Base-by-base conservation (phyloP, 2,113 vertebrate genomes). In the Hydropotes inermis region DNA sequence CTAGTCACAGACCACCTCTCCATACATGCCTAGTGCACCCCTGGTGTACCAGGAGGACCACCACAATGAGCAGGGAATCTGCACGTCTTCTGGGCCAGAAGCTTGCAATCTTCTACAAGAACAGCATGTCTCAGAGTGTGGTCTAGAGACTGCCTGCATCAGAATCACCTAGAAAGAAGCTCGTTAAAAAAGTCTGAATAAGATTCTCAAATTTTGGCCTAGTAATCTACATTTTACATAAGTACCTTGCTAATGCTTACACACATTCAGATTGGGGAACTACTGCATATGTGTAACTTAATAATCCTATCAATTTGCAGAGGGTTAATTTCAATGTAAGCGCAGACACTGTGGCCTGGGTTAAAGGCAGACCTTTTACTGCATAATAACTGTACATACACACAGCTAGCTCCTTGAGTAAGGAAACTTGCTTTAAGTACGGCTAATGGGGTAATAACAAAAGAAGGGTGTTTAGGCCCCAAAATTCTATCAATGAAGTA, bases 201-300 rank as follows among this genome's bases (percentile, higher is more conserved):
- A 58, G 47, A 67, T 36, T 89, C 30, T 79, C 23, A 86, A 78
- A 55, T 76, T 79, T 52, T 39, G 39, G 39, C 33, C 36, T 61
- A 28, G 23, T 61, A 74, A 45, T 97, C 33, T 92, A n/a, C 58
- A 67, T 95, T 94, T 96, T 88, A 96, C 76, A 55, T 30, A 61
- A 88, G 58, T 86, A 55, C 10, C 14, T 9, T 54, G 50, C 30
- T 60, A 27, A 83, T 82, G 64, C 52, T 55, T 36, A 39, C 21
- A 82, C 14, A 96, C 0, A 19, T 76, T 85, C 30, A 82, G 58
- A 50, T 55, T 82, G 94, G 36, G 45, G 21, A 55, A 28, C 86
- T 52, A 33, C 47, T 17, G 13, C 57, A n/a, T 36, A 4, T 64
- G 21, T n/a, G 33, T 6, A 19, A 39, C 0, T 81, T 58, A 95